Base-by-base conservation (phyloP, 2,113 vertebrate species). In the Pseudorhombus dupliciocellatus region DNA sequence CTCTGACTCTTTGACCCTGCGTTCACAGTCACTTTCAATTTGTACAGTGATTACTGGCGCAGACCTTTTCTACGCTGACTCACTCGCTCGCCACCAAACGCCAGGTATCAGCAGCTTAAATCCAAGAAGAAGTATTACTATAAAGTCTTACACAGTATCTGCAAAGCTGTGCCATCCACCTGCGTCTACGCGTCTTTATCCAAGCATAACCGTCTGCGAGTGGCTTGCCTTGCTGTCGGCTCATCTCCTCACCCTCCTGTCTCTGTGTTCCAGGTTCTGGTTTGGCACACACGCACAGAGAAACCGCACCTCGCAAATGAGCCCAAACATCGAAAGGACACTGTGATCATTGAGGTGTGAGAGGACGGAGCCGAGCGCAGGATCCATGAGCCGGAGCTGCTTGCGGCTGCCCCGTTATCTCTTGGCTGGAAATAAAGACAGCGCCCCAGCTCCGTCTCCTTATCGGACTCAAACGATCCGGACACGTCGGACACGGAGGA, bases 281-380 rank as follows among this genome's bases (percentile, higher is more conserved):
- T 99, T 46, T 99, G 98, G 98, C 98, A 99, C 93, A 99, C 98
- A 1, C 94, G 98, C 77, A 99, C 97, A 21, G 97, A 99, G 88
- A 99, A 98, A 77, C 97, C 96, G 1, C 96, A 97, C 57, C 90
- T 99, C 11, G 95, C 94, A 54, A 98, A 97, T 0, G 97, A 99
- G 92, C 95, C 97, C 73, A 98, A 98, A 87, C 93, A 95, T 76
- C 95, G 92, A 51, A 94, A 95, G 89, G 98, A 99, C 92, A 94
- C 93, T 0, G 92, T 98, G 78, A 93, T 87, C 73, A 97, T 99
- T 5, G 98, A 99, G 93, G 97, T 99, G 65, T 99, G 92, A 90
- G 65, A 16, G 22, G 42, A n/a, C 0, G 57, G 28, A 44, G 58
- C 55, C 1, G 56, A 37, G 46, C 40, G 16, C 37, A 5, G 21